Conservation (phyloP, 2,113 vertebrate species). For the Emydocephalus ijimae region DNA sequence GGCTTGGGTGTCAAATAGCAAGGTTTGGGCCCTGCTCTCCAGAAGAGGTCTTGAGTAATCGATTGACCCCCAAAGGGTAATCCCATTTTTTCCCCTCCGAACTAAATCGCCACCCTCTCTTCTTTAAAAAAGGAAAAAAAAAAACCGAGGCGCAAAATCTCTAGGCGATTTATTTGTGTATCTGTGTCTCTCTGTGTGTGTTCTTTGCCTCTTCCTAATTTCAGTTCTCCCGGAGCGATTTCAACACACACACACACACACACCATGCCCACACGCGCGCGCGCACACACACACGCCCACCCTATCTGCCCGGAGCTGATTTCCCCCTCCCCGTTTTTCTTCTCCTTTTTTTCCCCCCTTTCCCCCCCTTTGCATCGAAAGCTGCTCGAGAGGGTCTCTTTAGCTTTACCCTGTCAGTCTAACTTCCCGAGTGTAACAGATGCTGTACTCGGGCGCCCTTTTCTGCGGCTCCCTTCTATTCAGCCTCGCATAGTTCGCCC, state of each 20-base stretch:
- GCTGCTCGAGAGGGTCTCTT: slow-evolving; percentile 78
- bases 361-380: slow-evolving; percentile 63
- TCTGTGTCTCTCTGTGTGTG: too few species aligned
- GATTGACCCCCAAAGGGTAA: background rate
- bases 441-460: slow-evolving; percentile 92
- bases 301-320: background rate
- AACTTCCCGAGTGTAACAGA: slow-evolving; percentile 99
- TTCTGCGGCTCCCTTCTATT: slow-evolving; percentile 93
- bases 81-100: background rate
- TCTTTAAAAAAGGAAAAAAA: background rate
- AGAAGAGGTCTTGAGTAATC: background rate
- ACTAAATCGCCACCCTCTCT: background rate
- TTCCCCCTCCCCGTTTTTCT: background rate
- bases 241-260: background rate
- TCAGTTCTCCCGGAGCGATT: background rate
- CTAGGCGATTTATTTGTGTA: background rate
- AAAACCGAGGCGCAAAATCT: background rate
- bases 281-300: too few species aligned
- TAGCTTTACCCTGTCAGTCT: slow-evolving; percentile 88
- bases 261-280: too few species aligned
- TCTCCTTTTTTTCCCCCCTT: too few species aligned
- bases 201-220: background rate
- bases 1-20: background rate
- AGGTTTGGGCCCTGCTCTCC: background rate
- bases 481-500: slow-evolving; percentile 91